Percentiles rank a stretch among this genome's conserved stretches.
Conservation (phyloP, 2,797 vertebrate species). For the Prionace glauca region DNA sequence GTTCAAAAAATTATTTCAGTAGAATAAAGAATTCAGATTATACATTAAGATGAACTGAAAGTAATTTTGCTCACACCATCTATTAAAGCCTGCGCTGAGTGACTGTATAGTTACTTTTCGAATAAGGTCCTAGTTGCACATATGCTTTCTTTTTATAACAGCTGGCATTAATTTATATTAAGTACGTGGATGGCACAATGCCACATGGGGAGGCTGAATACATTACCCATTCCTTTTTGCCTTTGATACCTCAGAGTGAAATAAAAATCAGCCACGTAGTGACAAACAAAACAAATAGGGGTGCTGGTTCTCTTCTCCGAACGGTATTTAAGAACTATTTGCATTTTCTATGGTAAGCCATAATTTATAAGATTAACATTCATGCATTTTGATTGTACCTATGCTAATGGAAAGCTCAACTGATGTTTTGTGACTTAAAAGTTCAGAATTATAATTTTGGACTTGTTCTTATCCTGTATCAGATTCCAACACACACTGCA, state of each 20-base stretch:
- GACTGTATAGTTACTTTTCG: neutral
- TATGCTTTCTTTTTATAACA: neutral
- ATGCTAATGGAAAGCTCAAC: neutral
- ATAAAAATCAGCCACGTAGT: too few relatives aligned
- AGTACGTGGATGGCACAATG: neutral
- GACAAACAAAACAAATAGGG: neutral
- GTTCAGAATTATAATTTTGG: neutral
- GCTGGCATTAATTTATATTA: neutral
- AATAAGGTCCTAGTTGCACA: neutral
- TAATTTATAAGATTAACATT: neutral
- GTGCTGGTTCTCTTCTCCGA: neutral
- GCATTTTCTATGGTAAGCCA: neutral
- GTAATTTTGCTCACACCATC: neutral
- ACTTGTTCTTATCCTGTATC: neutral
- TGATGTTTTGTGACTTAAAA: neutral
- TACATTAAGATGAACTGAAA: neutral
- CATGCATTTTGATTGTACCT: neutral
- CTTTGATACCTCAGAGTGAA: neutral
- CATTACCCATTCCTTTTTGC: neutral
- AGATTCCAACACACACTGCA: constrained; percentile 50
- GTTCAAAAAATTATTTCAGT: neutral
- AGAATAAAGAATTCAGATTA: constrained; percentile 1
- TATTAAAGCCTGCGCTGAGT: neutral
- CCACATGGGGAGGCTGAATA: neutral
- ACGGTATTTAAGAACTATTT: neutral